A percentile compares a stretch with the other conserved stretches of the same genome.
phyloP scores from a whole-genome alignment of 2,797 vertebrate species.

The Pipistrellus pygmaeus region DNA sequence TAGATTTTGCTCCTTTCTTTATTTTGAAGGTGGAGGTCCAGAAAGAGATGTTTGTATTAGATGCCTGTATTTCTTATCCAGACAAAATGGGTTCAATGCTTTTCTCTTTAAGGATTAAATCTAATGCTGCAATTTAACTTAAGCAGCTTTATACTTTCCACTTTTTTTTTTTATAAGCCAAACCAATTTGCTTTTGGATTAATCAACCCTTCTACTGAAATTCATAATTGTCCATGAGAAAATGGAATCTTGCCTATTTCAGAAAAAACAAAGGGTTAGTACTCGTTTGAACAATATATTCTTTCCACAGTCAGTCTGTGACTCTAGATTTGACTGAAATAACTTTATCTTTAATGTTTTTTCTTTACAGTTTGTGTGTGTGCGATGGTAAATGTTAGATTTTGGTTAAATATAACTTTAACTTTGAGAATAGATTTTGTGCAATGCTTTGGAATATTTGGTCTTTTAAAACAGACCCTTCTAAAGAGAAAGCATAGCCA shows the following conservation, averaged over 20 bases:
- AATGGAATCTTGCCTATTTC: background rate
- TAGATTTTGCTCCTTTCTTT: background rate
- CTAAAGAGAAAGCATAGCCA: background rate
- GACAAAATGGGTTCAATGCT: background rate
- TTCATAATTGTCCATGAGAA: background rate
- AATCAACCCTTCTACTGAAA: constrained; percentile 10
- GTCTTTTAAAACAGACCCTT: background rate
- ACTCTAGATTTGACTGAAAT: background rate
- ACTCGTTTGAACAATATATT: background rate
- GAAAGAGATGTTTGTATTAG: background rate
- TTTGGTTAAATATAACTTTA: constrained; percentile 27
- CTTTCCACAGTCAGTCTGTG: background rate
- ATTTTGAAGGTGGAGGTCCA: background rate
- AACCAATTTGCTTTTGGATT: constrained; percentile 8
- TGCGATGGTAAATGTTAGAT: background rate
- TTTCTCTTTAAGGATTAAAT: constrained; percentile 15
- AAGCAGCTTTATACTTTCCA: constrained; percentile 30
- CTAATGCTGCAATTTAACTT: constrained; percentile 29
- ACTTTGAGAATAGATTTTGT: constrained; percentile 16
- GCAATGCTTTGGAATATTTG: background rate
- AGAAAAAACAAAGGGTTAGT: background rate
- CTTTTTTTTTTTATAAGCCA: constrained; percentile 19
- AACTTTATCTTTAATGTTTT: background rate
- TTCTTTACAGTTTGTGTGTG: background rate
- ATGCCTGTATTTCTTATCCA: background rate